These are phyloP conservation scores for Zygogramma bicolorata DNA, from an alignment of 2,888 invertebrate genomes.

Conservation along the genomic window DNA sequence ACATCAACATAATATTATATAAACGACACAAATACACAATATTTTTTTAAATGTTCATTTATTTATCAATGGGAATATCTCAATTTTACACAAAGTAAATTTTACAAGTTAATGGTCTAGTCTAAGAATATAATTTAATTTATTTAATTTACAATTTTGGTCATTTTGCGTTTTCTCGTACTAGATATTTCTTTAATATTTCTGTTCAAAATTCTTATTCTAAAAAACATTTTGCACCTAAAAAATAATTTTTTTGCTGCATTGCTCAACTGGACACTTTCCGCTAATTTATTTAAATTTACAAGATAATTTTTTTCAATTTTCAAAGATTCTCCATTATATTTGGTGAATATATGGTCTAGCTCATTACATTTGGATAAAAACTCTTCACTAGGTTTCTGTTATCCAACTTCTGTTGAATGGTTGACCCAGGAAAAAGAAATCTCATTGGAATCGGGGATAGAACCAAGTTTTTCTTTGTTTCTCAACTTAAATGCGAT, in stretches of 20 bases:
- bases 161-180: constrained; percentile 24
- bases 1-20: not conserved
- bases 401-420: constrained; percentile 37
- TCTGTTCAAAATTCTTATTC: constrained; percentile 30
- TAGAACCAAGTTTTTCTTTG: constrained; percentile 39
- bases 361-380: constrained; percentile 32
- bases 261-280: constrained; percentile 23
- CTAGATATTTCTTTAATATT: constrained; percentile 23
- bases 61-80: not conserved
- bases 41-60: not conserved
- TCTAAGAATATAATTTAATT: not conserved
- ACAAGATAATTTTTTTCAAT: constrained; percentile 17
- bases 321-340: constrained; percentile 35
- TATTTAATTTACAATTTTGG: not conserved
- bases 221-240: constrained; percentile 36
- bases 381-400: constrained; percentile 37
- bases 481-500: constrained; percentile 46
- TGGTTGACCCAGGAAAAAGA: constrained; percentile 41
- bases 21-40: not conserved
- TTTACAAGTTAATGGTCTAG: not conserved
- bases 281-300: constrained; percentile 6
- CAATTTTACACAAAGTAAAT: not conserved
- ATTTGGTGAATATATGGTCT: constrained; percentile 31
- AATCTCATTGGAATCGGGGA: constrained; percentile 27
- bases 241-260: constrained; percentile 35